A percentile compares a stretch with the other conserved stretches of the same genome.
These are phyloP conservation scores for Herminia tarsipennalis DNA, from an alignment of 2,888 invertebrate genomes.

Conservation along the genomic window DNA sequence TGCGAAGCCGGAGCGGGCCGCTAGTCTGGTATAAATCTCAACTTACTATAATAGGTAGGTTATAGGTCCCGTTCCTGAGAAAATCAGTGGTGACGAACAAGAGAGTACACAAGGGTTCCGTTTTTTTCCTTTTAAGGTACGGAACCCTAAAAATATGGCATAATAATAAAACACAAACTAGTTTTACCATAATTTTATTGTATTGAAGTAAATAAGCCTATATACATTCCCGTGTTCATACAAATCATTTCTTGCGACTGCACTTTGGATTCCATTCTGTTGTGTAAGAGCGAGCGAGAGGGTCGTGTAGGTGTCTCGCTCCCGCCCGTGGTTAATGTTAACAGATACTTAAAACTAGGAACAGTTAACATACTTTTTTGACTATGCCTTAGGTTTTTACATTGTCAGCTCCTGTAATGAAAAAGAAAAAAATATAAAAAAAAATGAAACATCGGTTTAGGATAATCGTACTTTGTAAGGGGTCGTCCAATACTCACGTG, in stretches of 20 bases:
- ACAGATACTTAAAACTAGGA: conserved; percentile 67
- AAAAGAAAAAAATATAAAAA: conserved; percentile 22
- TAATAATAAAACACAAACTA: conserved; percentile 5
- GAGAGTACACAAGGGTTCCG: too few species aligned
- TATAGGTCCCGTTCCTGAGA: too few species aligned
- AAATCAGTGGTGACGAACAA: too few species aligned
- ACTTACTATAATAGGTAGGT: too few species aligned
- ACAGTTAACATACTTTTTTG: conserved; percentile 55
- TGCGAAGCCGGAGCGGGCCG: too few species aligned
- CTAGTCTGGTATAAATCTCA: too few species aligned
- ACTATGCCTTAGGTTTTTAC: conserved; percentile 63
- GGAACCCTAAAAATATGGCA: too few species aligned
- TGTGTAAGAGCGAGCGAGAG: conserved; percentile 28
- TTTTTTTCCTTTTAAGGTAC: too few species aligned
- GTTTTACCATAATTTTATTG: conserved; percentile 53
- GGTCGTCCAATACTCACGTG: too few species aligned
- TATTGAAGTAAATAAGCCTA: conserved; percentile 64
- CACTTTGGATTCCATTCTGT: conserved; percentile 43
- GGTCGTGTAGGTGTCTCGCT: conserved; percentile 8
- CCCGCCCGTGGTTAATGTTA: conserved; percentile 26
- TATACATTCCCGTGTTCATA: conserved; percentile 62
- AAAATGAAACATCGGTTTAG: too few species aligned
- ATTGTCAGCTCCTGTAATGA: conserved; percentile 85
- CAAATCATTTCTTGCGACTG: conserved; percentile 22
- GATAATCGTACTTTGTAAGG: too few species aligned